Base-by-base conservation (phyloP, 2,888 invertebrate genomes). In the Ellobium chinense region DNA sequence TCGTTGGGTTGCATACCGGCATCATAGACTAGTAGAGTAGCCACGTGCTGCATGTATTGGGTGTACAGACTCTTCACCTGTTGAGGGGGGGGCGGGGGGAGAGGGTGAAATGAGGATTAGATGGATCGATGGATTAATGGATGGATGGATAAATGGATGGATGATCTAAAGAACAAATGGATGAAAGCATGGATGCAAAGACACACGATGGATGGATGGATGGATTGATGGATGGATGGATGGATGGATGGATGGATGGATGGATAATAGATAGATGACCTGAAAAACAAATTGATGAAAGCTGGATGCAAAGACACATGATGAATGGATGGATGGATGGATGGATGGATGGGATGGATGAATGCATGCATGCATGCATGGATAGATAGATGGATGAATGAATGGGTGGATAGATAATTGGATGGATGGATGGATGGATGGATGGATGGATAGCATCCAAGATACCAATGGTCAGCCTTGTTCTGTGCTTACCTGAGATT, bases 31-130 rank as follows among this genome's bases (percentile, higher is more conserved):
- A 92, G 72, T 12, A 88, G 78, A 0, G 68, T 73, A 0, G 87
- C 90, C 27, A 90, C 84, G 0, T 82, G 81, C 29, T 86, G 79
- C 81, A 91, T 91, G 84, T 88, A 91, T 27, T 85, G 85, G 83
- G 87, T 89, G 85, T 90, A 89, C 54, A 86, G 88, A 7, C 82
- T 76, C 14, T 85, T 84, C 37, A 86, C 81, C 90, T 91, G 81
- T 4, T 4, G 5, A 37, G 27, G 7, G 18, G 34, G 12, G 12
- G 14, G 18, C 2, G 66, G 34, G 31, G 34, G 65, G 60, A 27
- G 24, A 27, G 60, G 46, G 18, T 46, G 18, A 18, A 46, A 12
- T 12, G 46, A 46, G 7, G 18, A 18, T 12, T 46, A 46, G 46
- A 46, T 46, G 18, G 46, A 46, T 46, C 7, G 46, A 46, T 46